Percentiles rank a stretch among this genome's conserved stretches.
Conservation (phyloP, 1,140 invertebrate species). For the Aethina tumida region DNA sequence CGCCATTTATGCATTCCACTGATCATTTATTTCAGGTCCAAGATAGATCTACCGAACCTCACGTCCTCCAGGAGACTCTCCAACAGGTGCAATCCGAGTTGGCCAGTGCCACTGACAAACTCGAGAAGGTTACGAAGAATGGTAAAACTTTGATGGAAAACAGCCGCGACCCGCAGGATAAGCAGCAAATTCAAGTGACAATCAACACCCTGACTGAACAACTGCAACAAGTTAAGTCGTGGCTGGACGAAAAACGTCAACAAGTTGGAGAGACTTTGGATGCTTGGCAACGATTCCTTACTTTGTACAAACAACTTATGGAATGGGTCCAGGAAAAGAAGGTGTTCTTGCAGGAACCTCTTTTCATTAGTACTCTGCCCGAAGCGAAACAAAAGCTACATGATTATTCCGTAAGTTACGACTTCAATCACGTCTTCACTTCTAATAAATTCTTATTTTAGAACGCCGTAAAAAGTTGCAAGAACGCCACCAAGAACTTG, state of each 20-base stretch:
- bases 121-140: constrained; percentile 68
- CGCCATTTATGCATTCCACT: no score
- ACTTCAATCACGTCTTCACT: neutral
- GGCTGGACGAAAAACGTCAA: constrained; percentile 72
- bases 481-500: constrained; percentile 77
- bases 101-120: constrained; percentile 57
- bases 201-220: constrained; percentile 67
- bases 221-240: constrained; percentile 60
- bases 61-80: constrained; percentile 63
- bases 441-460: constrained; percentile 35
- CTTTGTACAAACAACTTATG: constrained; percentile 69
- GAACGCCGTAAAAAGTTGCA: constrained; percentile 81
- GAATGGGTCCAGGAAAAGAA: constrained; percentile 76
- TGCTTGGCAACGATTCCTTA: constrained; percentile 77
- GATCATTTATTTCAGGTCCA: no score
- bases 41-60: constrained; percentile 67
- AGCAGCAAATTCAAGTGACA: constrained; percentile 62
- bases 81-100: constrained; percentile 68
- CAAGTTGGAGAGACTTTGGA: constrained; percentile 79
- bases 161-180: constrained; percentile 65
- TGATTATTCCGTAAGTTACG: constrained; percentile 68
- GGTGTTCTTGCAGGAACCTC: constrained; percentile 63
- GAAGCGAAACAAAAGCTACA: constrained; percentile 76
- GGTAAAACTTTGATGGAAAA: constrained; percentile 70
- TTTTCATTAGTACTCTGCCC: constrained; percentile 65